Conservation (phyloP, 2,797 vertebrate genomes). For the Silurus aristotelis region DNA sequence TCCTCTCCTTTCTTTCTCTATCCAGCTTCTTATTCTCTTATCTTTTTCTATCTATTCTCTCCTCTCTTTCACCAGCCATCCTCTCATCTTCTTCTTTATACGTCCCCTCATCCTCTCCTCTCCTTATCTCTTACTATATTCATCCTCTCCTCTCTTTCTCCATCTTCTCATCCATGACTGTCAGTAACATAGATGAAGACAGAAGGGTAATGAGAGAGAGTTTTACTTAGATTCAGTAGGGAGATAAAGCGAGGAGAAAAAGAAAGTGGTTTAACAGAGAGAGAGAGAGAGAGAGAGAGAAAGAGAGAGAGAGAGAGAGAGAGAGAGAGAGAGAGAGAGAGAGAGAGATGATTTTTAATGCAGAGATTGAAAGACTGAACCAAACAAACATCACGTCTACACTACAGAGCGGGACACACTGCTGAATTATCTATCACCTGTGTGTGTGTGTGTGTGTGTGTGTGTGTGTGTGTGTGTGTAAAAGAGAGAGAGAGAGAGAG, state of each 20-base stretch:
- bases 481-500: no score
- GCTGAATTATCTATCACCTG: slow-evolving; percentile 17
- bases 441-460: neutral
- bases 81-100: no score
- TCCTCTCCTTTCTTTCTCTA: neutral
- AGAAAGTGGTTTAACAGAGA: neutral
- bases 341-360: slow-evolving; percentile 10
- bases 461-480: neutral
- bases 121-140: neutral
- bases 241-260: neutral
- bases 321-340: slow-evolving; percentile 8
- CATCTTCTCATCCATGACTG: neutral
- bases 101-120: neutral
- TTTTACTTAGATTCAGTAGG: neutral
- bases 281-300: slow-evolving; percentile 55
- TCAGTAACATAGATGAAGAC: neutral
- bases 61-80: no score
- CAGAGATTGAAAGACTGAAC: neutral
- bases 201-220: neutral
- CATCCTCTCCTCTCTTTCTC: neutral
- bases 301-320: slow-evolving; percentile 34
- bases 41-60: neutral
- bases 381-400: slow-evolving; percentile 16
- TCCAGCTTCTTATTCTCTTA: neutral
- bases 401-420: neutral